A percentile compares a stretch with the other conserved stretches of the same genome.
phyloP scores from a whole-genome alignment of 2,113 vertebrate genomes.

The Oryzias melastigma region DNA sequence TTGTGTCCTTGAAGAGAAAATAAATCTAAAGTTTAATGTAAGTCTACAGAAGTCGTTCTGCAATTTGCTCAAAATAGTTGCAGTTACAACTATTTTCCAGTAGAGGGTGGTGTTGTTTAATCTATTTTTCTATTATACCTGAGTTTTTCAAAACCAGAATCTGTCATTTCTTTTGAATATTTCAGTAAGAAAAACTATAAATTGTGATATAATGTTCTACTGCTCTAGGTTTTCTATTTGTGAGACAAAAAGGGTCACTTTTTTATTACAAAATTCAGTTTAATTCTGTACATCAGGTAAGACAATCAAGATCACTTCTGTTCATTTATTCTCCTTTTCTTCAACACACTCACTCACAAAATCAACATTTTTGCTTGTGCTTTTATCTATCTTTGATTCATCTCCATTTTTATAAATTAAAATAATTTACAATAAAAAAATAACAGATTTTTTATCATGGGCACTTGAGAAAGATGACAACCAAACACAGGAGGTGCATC shows the following conservation, averaged over 20 bases:
- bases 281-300: conserved; percentile 58
- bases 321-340: conserved; percentile 2
- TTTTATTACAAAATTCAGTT: conserved; percentile 48
- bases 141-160: not conserved
- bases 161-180: not conserved
- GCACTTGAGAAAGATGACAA: conserved; percentile 57
- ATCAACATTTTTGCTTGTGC: conserved; percentile 57
- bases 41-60: no score
- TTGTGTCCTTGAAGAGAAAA: no score
- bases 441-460: conserved; percentile 45
- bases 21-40: no score
- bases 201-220: not conserved
- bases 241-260: conserved; percentile 8
- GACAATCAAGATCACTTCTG: conserved; percentile 28
- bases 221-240: not conserved
- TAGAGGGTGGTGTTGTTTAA: conserved; percentile 41
- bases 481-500: conserved; percentile 25
- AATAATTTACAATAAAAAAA: conserved; percentile 67
- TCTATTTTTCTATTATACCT: not conserved
- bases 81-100: conserved; percentile 9
- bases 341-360: conserved; percentile 24
- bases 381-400: conserved; percentile 62
- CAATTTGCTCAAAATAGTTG: not conserved
- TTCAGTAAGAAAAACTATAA: not conserved
- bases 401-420: conserved; percentile 67